Conservation (phyloP, 2,113 vertebrate species). For the Paramormyrops kingsleyae region DNA sequence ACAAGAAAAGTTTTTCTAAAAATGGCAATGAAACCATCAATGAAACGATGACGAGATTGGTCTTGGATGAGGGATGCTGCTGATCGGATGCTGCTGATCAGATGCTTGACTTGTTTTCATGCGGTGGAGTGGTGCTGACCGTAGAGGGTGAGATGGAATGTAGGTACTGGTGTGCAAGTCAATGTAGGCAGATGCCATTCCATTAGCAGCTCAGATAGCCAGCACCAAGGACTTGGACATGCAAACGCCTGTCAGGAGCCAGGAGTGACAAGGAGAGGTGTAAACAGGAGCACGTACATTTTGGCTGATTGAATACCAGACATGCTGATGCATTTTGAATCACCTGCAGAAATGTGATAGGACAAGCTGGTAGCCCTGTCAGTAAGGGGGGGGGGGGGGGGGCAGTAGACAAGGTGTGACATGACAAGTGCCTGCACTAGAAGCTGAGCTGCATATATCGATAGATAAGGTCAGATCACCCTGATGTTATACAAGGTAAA, state of each 20-base stretch:
- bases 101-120: not conserved
- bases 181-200: not conserved
- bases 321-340: not conserved
- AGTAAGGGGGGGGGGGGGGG: not conserved
- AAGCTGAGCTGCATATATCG: not conserved
- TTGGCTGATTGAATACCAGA: not conserved
- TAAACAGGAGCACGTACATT: not conserved
- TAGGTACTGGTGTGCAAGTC: not conserved
- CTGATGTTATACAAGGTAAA: not conserved
- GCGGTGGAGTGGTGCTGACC: not conserved
- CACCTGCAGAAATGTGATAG: not conserved
- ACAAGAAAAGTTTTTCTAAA: not conserved
- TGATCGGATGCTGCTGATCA: not conserved
- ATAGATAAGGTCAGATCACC: not conserved
- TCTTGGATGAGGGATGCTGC: not conserved
- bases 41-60: not conserved
- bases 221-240: not conserved
- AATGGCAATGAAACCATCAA: not conserved
- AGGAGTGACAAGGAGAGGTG: not conserved
- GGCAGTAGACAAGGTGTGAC: not conserved
- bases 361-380: not conserved
- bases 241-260: not conserved
- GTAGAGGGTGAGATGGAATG: not conserved
- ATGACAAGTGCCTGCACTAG: not conserved
- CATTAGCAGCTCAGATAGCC: not conserved